Conservation (phyloP, 2,113 vertebrate genomes). For the Coreoperca whiteheadi region DNA sequence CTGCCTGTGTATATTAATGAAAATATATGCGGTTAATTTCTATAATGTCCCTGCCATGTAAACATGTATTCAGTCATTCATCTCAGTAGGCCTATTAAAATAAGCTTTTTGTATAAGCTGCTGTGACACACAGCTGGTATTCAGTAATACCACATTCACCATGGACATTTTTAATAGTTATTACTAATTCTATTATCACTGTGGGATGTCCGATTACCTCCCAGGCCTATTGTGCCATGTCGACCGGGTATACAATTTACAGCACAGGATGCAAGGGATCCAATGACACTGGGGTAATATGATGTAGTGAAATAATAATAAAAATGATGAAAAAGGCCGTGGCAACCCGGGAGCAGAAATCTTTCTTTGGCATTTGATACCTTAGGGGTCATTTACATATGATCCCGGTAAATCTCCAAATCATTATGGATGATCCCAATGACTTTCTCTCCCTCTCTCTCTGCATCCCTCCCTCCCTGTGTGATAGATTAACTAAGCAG, state of each 20-base stretch:
- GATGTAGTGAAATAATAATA: slow-evolving; percentile 65
- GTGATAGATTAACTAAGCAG: slow-evolving; percentile 56
- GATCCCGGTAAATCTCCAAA: slow-evolving; percentile 58
- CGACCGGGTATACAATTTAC: slow-evolving; percentile 57
- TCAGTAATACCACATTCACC: slow-evolving; percentile 38
- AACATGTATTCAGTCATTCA: slow-evolving; percentile 33
- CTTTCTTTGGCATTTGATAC: slow-evolving; percentile 50
- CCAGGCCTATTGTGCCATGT: slow-evolving; percentile 29
- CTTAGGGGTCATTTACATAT: slow-evolving; percentile 54
- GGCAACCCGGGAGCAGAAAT: slow-evolving; percentile 4
- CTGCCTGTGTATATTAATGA: not conserved
- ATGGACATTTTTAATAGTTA: slow-evolving; percentile 52
- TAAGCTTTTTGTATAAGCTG: slow-evolving; percentile 23
- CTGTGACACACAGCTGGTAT: slow-evolving; percentile 22
- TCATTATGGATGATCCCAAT: slow-evolving; percentile 61
- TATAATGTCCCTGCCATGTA: slow-evolving; percentile 11
- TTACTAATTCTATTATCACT: slow-evolving; percentile 64
- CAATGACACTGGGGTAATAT: slow-evolving; percentile 52
- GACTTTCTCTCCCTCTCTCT: slow-evolving; percentile 39
- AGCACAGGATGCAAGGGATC: slow-evolving; percentile 53
- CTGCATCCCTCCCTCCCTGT: slow-evolving; percentile 13
- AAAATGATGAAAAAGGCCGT: slow-evolving; percentile 36
- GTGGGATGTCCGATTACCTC: slow-evolving; percentile 61
- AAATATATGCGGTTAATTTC: slow-evolving; percentile 6
- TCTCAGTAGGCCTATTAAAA: slow-evolving; percentile 35